Base-by-base conservation (phyloP, 2,888 invertebrate genomes). In the Caradrina kadenii region DNA sequence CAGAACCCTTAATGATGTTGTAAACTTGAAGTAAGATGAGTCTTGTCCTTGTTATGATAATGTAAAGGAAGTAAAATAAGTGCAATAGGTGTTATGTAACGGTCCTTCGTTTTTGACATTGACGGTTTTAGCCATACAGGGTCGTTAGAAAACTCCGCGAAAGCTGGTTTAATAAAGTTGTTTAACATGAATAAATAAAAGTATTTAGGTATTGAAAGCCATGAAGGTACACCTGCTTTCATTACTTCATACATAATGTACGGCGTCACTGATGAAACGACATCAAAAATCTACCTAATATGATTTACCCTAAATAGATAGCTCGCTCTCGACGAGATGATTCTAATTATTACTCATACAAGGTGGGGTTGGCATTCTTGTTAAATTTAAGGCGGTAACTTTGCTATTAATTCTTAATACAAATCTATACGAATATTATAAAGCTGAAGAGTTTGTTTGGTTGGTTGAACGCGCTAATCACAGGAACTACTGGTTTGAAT, bases 1-100 rank as follows among this genome's bases (percentile, higher is more conserved):
- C 48, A 63, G 26, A 45, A 49, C 45, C 67, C 61, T 78, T 74
- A 53, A 63, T 11, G 21, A n/a, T 48, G 63, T 19, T 63, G 42
- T 66, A 63, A 77, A 67, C 42, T 63, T 61, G n/a, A 48, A 15
- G 26, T 63, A 52, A 48, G 26, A 35, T 58, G 45, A 19, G 35
- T 7, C 11, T 58, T 52, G 39, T 22, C 15, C 48, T 61, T 66
- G 52, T 59, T 42, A 49, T 45, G 22, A 45, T 62, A 53, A n/a
- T 11, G 22, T 53, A 1, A 55, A 42, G 26, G 10, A 13, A n/a
- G 15, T n/a, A n/a, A n/a, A n/a, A n/a, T 11, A 42, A 2, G 42
- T 15, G 13, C 42, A 0, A 15, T 42, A 13, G 42, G 5, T 55
- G 2, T 21, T 42, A 13, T 17, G 8, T 11, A 19, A 8, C 7